These are phyloP conservation scores for Sipha maydis DNA, from an alignment of 2,888 invertebrate species.

Conservation along the genomic window DNA sequence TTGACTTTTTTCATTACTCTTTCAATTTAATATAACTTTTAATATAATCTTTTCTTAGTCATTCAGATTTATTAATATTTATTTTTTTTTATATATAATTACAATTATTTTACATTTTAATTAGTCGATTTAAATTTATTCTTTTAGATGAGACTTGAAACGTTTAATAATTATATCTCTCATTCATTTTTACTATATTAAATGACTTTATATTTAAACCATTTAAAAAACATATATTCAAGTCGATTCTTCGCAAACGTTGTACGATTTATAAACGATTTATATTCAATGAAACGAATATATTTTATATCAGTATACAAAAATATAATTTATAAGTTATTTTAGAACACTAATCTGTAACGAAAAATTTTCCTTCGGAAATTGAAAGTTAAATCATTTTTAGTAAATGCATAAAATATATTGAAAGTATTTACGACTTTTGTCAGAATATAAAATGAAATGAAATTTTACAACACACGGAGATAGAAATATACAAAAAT, in stretches of 20 bases:
- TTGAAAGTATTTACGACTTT: neutral
- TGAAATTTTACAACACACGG: neutral
- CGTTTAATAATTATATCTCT: neutral
- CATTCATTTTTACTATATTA: neutral
- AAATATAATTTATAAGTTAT: constrained; percentile 9
- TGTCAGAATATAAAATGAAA: neutral
- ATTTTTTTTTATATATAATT: no score
- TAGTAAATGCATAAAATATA: neutral
- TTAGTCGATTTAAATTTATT: no score
- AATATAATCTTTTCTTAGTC: no score
- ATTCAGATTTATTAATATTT: no score
- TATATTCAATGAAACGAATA: neutral
- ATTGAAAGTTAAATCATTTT: neutral
- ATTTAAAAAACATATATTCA: neutral
- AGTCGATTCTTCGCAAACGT: neutral
- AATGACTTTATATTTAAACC: neutral
- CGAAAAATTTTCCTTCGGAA: neutral
- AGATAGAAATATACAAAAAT: neutral
- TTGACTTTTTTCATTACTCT: no score
- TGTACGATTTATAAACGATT: neutral
- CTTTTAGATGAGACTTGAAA: no score
- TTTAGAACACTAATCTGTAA: neutral
- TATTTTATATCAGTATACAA: neutral
- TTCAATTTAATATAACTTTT: no score
- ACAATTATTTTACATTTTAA: no score